These are phyloP conservation scores for Zeuzera pyrina DNA, from an alignment of 2,888 invertebrate species.

Conservation along the genomic window DNA sequence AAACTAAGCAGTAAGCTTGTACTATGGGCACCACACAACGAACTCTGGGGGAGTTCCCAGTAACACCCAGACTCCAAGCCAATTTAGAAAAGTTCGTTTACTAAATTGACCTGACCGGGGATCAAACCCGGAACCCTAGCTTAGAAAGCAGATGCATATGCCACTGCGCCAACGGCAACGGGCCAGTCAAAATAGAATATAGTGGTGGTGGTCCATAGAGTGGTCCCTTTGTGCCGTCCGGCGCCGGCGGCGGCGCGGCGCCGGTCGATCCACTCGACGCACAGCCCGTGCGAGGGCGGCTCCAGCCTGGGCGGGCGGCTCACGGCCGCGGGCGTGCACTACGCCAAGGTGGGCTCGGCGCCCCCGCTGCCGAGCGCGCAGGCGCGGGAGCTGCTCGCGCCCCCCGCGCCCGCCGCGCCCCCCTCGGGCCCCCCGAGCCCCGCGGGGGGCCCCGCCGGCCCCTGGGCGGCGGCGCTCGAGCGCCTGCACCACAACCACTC, in stretches of 20 bases:
- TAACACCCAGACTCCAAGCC: too few relatives aligned
- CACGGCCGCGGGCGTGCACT: conserved; percentile 64
- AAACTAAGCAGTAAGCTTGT: too few relatives aligned
- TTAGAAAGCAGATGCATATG: too few relatives aligned
- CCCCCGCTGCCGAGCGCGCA: conserved; percentile 42
- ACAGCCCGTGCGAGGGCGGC: conserved; percentile 22
- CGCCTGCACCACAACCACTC: conserved; percentile 76
- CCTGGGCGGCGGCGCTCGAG: conserved; percentile 68
- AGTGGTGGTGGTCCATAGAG: too few relatives aligned
- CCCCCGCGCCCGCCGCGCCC: conserved; percentile 29
- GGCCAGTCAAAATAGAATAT: too few relatives aligned
- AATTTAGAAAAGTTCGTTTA: too few relatives aligned
- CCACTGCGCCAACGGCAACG: too few relatives aligned
- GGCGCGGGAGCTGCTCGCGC: conserved; percentile 29
- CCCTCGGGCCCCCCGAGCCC: conserved; percentile 22
- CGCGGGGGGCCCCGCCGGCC: conserved; percentile 23
- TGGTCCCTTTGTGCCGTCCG: too few relatives aligned
- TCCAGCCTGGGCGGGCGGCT: conserved; percentile 72
- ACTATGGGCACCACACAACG: too few relatives aligned
- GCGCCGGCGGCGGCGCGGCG: conserved; percentile 21
- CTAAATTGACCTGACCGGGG: too few relatives aligned
- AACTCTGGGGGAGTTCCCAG: too few relatives aligned
- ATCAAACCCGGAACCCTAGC: too few relatives aligned
- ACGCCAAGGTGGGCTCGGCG: conserved; percentile 45
- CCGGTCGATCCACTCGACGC: conserved; percentile 31